phyloP scores from a whole-genome alignment of 2,113 vertebrate species.

The Felis chaus region DNA sequence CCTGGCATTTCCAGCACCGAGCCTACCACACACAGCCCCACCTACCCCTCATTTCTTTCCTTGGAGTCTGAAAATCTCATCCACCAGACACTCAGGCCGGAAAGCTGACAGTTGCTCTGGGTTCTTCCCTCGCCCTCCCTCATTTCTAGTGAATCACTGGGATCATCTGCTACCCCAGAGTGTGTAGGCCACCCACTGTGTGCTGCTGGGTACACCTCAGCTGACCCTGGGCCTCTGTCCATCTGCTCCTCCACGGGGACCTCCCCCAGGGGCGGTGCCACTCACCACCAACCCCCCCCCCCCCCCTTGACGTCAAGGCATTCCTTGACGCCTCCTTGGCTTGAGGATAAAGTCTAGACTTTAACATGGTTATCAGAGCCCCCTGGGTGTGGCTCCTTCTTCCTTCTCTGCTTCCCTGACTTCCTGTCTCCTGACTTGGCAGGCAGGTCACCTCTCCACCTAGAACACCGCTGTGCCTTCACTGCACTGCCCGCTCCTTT shows the following conservation, averaged over 20 bases:
- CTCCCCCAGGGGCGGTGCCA: fast-evolving
- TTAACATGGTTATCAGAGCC: no score
- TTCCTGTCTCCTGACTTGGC: background rate
- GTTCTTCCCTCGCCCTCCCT: background rate
- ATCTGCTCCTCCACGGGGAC: background rate
- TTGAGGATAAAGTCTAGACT: background rate
- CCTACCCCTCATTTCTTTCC: fast-evolving
- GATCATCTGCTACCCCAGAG: background rate
- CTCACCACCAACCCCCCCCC: fast-evolving
- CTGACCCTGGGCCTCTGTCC: background rate
- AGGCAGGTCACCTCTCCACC: background rate
- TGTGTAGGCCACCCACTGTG: no score
- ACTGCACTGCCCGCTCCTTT: fast-evolving
- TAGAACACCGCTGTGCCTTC: background rate
- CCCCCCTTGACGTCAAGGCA: fast-evolving
- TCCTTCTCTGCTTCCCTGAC: background rate
- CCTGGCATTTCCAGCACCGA: background rate
- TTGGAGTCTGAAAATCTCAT: background rate
- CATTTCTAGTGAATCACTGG: background rate
- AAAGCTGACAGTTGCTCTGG: background rate
- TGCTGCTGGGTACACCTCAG: background rate
- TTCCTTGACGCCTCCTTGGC: background rate
- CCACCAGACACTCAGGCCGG: fast-evolving
- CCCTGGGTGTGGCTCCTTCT: background rate
- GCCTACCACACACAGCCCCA: fast-evolving